A percentile compares a stretch with the other conserved stretches of the same genome.
These are phyloP conservation scores for Sorex araneus DNA, from an alignment of 2,113 vertebrate genomes.

Conservation along the genomic window DNA sequence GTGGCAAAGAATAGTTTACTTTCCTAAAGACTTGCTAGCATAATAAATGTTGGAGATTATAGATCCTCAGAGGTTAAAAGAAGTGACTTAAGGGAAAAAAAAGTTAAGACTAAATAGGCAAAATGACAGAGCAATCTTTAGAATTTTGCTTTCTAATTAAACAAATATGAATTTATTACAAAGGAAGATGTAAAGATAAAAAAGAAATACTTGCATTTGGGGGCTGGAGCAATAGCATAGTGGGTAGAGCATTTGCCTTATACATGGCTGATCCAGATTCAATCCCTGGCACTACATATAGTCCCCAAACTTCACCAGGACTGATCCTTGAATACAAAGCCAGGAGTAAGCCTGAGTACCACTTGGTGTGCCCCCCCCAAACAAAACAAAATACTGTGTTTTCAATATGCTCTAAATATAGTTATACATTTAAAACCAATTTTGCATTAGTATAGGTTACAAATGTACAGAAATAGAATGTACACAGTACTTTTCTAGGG, in stretches of 20 bases:
- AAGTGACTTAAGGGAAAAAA: not conserved
- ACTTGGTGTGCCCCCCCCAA: too few relatives aligned
- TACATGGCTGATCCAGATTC: too few relatives aligned
- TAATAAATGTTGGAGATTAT: constrained; percentile 32
- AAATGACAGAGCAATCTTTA: not conserved
- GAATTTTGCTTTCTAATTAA: constrained; percentile 20
- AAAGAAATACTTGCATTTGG: not conserved
- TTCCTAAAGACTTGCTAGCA: constrained; percentile 18
- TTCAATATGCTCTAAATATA: not conserved
- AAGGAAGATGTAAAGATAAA: not conserved
- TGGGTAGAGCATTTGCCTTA: too few relatives aligned
- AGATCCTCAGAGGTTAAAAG: constrained; percentile 48
- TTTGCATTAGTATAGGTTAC: not conserved
- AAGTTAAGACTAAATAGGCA: not conserved
- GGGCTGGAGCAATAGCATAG: too few relatives aligned
- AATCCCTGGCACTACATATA: too few relatives aligned
- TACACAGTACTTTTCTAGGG: not conserved
- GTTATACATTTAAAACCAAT: constrained; percentile 11
- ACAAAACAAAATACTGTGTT: not conserved
- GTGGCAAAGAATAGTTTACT: constrained; percentile 53
- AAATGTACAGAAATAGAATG: not conserved
- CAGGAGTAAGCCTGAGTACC: too few relatives aligned
- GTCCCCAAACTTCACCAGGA: too few relatives aligned
- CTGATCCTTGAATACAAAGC: too few relatives aligned
- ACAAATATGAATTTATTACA: not conserved